Conservation (phyloP, 2,888 invertebrate species). For the Euphydryas editha region DNA sequence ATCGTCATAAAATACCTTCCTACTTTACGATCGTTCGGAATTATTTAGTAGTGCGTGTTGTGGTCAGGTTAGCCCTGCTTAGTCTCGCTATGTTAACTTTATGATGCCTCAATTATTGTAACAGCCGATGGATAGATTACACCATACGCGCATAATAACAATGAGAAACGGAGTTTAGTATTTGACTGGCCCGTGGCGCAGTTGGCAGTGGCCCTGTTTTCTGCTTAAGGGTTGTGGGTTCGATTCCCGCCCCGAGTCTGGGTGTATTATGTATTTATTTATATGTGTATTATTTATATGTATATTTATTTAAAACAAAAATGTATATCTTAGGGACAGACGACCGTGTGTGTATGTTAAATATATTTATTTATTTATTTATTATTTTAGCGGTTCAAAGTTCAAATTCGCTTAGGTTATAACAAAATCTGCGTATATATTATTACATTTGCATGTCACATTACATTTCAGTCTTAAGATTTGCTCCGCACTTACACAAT, state of each 20-base stretch:
- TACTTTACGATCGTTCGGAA: slow-evolving; percentile 36
- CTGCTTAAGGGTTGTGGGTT: no score
- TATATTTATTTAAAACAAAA: no score
- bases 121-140: slow-evolving; percentile 41
- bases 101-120: slow-evolving; percentile 46
- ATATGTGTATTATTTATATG: no score
- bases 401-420: slow-evolving; percentile 12
- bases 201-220: no score
- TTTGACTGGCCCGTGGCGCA: no score
- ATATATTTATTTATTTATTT: no score
- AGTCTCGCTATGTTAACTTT: slow-evolving; percentile 49
- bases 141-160: slow-evolving; percentile 5
- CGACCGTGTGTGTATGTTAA: no score
- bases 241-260: no score
- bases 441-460: slow-evolving; percentile 26
- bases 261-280: no score
- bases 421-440: slow-evolving; percentile 7
- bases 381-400: background rate
- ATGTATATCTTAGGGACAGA: no score
- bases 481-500: slow-evolving; percentile 26
- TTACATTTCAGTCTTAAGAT: slow-evolving; percentile 23
- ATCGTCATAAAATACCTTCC: slow-evolving; percentile 39
- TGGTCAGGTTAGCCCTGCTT: slow-evolving; percentile 46
- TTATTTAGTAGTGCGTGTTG: slow-evolving; percentile 43
- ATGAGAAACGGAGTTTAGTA: slow-evolving; percentile 19